Percentiles rank a stretch among this genome's conserved stretches.
Evolutionary conservation across 2,797 vertebrate species (phyloP).

Genomic region (Nyctibius grandis): DNA sequence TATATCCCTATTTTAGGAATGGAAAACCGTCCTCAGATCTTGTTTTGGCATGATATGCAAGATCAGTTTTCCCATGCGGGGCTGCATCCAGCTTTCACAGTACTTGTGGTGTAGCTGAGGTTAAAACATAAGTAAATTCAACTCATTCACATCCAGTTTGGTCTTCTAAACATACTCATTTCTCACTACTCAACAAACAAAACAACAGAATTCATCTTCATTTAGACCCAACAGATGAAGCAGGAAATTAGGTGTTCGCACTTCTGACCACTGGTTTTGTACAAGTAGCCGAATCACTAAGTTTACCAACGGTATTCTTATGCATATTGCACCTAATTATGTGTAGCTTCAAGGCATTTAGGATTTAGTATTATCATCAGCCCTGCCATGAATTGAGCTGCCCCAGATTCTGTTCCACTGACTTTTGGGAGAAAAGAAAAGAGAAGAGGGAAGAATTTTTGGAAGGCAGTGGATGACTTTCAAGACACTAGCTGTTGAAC

Average conservation of each 20-base stretch:
- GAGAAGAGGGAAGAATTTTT: background rate
- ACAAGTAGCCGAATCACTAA: background rate
- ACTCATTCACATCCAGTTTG: background rate
- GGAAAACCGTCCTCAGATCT: background rate
- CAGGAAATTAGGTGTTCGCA: background rate
- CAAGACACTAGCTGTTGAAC: background rate
- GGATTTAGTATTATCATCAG: background rate
- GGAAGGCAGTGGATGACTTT: background rate
- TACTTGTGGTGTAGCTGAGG: background rate
- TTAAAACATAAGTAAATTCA: background rate
- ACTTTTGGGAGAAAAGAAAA: background rate
- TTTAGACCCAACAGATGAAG: background rate
- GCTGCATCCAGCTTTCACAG: background rate
- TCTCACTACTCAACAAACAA: background rate
- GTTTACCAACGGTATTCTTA: background rate
- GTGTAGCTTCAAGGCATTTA: background rate
- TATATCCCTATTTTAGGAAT: background rate
- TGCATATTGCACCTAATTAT: background rate
- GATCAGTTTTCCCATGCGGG: fast-evolving
- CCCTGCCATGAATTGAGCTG: background rate
- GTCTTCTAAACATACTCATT: background rate
- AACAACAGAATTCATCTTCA: background rate
- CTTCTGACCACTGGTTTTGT: background rate
- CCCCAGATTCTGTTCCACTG: background rate
- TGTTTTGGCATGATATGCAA: background rate